phyloP scores from a whole-genome alignment of 2,797 vertebrate genomes.

The Onychomys torridus region DNA sequence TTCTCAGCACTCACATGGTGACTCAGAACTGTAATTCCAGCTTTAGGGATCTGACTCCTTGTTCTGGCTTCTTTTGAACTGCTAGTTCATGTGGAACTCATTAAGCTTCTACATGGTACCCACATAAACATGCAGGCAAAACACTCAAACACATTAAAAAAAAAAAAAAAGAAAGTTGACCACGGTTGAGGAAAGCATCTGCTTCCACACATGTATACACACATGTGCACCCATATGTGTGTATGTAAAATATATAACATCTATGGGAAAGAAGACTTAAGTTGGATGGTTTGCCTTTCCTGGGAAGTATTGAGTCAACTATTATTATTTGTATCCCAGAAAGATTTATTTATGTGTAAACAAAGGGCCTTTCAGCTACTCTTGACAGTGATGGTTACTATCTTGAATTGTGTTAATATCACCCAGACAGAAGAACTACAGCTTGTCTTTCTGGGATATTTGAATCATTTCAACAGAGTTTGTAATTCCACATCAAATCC shows the following conservation, averaged over 20 bases:
- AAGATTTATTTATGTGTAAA: constrained; percentile 45
- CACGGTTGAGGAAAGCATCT: neutral
- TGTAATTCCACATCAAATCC: constrained; percentile 10
- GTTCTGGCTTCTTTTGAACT: neutral
- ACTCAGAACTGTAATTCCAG: neutral
- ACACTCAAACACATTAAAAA: neutral
- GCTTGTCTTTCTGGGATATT: constrained; percentile 8
- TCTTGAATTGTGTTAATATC: neutral
- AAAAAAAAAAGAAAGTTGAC: neutral
- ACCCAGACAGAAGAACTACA: neutral
- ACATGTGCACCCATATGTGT: neutral
- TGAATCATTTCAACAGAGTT: neutral
- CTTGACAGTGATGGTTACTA: neutral
- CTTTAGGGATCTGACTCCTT: neutral
- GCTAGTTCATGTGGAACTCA: too few species aligned
- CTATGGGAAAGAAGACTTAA: neutral
- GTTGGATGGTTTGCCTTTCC: neutral
- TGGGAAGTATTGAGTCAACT: neutral
- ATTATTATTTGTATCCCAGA: neutral
- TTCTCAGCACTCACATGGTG: too few species aligned
- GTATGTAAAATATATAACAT: neutral
- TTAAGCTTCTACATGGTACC: neutral
- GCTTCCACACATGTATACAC: neutral
- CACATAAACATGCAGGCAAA: neutral
- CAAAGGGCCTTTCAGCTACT: neutral